Base-by-base conservation (phyloP, 2,797 vertebrate genomes). In the Ceryle rudis region DNA sequence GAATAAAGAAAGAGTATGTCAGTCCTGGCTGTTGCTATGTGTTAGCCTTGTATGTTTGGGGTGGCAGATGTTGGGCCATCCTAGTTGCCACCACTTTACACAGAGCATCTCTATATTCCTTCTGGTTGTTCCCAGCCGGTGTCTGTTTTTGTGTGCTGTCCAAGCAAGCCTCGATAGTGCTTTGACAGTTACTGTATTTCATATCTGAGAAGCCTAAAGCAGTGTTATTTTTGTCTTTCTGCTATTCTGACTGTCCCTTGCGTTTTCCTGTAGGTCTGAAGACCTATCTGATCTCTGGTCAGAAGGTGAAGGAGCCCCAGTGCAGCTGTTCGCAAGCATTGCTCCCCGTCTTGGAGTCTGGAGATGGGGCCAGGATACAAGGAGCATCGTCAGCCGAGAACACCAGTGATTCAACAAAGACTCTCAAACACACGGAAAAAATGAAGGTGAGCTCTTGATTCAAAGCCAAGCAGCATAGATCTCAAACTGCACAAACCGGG, bases 241-340 rank as follows among this genome's bases (percentile, higher is more conserved):
- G 28, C 19, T 28, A 20, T 92, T 92, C 95, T 98, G 82, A 98
- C 69, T 90, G 64, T 86, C 84, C 6, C 2, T 87, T 89, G 90
- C 62, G 93, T 28, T 52, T n/a, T 25, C 77, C 42, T 95, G 12
- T 96, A 99, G 99, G 99, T 93, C 97, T 99, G 97, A 99, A 99
- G 98, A 99, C 99, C 75, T 99, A 98, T 96, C 98, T 99, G 98
- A 99, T 99, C 97, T 99, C 99, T 19, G 98, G 99, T 86, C 98
- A 98, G 97, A 98, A 99, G 98, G 97, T 93, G 73, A 98, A 99
- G 93, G 98, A 97, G 44, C 96, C 98, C 52, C 97, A 96, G 23
- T 99, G 99, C 95, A 98, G 97, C 98, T 99, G 99, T 89, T 98
- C 98, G 8, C 98, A 99, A 90, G 80, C 93, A 3, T 95, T 98